A percentile compares a stretch with the other conserved stretches of the same genome.
phyloP scores from a whole-genome alignment of 2,888 invertebrate genomes.

The Amiota mariae region DNA sequence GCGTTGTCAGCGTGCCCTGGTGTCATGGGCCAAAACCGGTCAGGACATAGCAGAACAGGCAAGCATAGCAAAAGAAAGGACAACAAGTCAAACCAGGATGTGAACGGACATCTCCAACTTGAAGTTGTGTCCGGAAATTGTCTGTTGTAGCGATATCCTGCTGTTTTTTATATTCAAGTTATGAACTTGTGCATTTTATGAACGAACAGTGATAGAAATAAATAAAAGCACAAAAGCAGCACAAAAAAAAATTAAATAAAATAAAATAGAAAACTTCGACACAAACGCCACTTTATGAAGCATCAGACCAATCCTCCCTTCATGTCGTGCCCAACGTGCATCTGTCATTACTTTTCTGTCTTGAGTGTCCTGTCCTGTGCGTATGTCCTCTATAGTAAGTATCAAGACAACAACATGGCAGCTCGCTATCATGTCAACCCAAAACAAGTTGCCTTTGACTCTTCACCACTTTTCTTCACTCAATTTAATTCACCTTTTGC shows the following conservation, averaged over 20 bases:
- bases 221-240: conserved; percentile 1
- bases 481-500: conserved; percentile 26
- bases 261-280: conserved; percentile 17
- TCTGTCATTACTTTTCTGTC: not conserved
- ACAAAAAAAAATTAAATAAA: conserved; percentile 3
- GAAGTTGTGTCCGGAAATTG: conserved; percentile 69
- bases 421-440: not conserved
- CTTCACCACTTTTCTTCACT: not conserved
- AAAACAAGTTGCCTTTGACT: conserved; percentile 2
- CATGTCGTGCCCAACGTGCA: not conserved
- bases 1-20: conserved; percentile 25
- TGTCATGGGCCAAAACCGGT: not conserved
- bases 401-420: not conserved
- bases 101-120: conserved; percentile 56
- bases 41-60: not conserved
- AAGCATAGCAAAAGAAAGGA: not conserved
- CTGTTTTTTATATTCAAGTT: conserved; percentile 69
- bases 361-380: not conserved
- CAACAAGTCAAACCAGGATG: not conserved
- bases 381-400: not conserved
- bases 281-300: conserved; percentile 20
- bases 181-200: conserved; percentile 58
- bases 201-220: not conserved
- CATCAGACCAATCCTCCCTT: not conserved
- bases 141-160: conserved; percentile 70